Evolutionary conservation across 1,140 invertebrate genomes (phyloP).

Genomic region (Achroia grisella): DNA sequence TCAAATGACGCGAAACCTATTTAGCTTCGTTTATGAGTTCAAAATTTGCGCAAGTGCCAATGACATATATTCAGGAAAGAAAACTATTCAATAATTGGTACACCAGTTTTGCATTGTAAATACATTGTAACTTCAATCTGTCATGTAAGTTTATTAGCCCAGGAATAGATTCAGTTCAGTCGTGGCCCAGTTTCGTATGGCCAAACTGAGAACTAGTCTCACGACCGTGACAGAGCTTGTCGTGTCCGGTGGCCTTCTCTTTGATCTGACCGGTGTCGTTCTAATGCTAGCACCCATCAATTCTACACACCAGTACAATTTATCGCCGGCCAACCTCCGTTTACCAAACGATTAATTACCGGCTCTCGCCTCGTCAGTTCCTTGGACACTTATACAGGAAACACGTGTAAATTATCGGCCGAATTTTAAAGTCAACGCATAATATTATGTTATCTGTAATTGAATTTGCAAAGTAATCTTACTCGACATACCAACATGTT

Average conservation of each 20-base stretch:
- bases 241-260: slow-evolving; percentile 34
- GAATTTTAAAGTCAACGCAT: not conserved
- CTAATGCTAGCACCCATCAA: slow-evolving; percentile 12
- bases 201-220: slow-evolving; percentile 34
- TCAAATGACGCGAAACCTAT: slow-evolving; percentile 16
- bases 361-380: slow-evolving; percentile 15
- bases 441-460: no score
- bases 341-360: slow-evolving; percentile 26
- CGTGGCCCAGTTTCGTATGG: slow-evolving; percentile 45
- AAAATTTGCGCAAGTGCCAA: slow-evolving; percentile 30
- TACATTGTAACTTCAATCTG: slow-evolving; percentile 53
- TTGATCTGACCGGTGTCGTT: slow-evolving; percentile 38
- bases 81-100: slow-evolving; percentile 28
- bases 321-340: slow-evolving; percentile 8
- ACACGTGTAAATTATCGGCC: slow-evolving; percentile 29
- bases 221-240: slow-evolving; percentile 21
- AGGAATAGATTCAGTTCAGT: slow-evolving; percentile 54
- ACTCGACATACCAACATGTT: not conserved
- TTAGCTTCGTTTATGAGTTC: slow-evolving; percentile 32
- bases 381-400: slow-evolving; percentile 32
- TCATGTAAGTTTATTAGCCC: slow-evolving; percentile 44
- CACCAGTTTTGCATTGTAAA: slow-evolving; percentile 20
- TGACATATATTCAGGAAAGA: slow-evolving; percentile 25
- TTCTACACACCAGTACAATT: slow-evolving; percentile 11
- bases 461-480: not conserved